Evolutionary conservation across 2,113 vertebrate genomes (phyloP), one percentile per base, ranked within the genome.

Genomic region (Brienomyrus brachyistius): DNA sequence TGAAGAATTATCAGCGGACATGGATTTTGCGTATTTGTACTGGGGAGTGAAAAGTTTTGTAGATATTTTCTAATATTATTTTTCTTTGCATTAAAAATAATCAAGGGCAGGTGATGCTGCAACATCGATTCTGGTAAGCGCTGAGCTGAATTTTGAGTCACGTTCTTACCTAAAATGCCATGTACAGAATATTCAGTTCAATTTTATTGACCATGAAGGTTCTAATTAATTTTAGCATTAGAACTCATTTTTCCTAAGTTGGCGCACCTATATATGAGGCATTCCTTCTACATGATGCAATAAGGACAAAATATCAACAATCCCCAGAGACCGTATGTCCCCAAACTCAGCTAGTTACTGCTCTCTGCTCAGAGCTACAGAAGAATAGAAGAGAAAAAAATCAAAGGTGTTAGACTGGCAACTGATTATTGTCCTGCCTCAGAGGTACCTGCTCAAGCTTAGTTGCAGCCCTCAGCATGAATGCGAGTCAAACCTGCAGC

Each of bases 351-450:
- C 19, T 21, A 31, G 88, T 80, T 19, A 35, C 48, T 52, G 70
- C 27, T 77, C 10, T 27, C n/a, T 3, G 66, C 48, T 89, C 88
- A 52, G 74, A 80, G 27, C 15, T 52, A 4, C 88, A 89, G 47
- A 31, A 43, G 66, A 48, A 27, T 7, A 52, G 27, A 80, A 43
- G 15, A 23, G 19, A 54, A 35, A 54, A 93, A 95, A 93, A 92
- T 93, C 91, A 89, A 95, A 93, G 92, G 92, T 31, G 66, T 90
- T 90, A 89, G 94, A 94, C 48, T 54, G n/a, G 59, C 48, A 94
- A 93, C 86, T 91, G 92, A 92, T 92, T 84, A 89, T 91, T 88
- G 89, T 92, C 92, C 77, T 48, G 92, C 92, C 91, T 92, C 83
- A 89, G 92, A 92, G 90, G 92, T 90, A 91, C 90, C 92, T 90